Conservation (phyloP, 1,140 invertebrate species). For the Formica exsecta region DNA sequence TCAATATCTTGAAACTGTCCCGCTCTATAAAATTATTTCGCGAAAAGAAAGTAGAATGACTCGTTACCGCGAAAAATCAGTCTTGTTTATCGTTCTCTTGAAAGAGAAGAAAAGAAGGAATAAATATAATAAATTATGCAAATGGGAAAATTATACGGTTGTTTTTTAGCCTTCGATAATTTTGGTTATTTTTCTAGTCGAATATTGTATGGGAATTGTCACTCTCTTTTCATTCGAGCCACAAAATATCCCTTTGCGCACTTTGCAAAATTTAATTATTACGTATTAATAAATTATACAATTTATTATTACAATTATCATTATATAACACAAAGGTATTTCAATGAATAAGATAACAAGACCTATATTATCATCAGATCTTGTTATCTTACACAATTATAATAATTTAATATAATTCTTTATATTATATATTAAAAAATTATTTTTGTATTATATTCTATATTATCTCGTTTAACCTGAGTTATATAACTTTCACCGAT, state of each 20-base stretch:
- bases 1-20: background rate
- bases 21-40: background rate
- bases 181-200: background rate
- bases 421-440: background rate
- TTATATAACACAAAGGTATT: too few species aligned
- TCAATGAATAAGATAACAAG: too few species aligned
- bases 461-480: background rate
- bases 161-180: too few species aligned
- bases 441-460: too few species aligned
- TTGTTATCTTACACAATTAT: too few species aligned
- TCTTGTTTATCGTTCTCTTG: background rate
- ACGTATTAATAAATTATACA: too few species aligned
- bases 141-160: background rate
- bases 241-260: background rate
- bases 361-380: too few species aligned
- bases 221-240: background rate
- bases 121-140: background rate
- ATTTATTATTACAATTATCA: too few species aligned
- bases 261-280: background rate
- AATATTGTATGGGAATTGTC: background rate
- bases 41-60: background rate
- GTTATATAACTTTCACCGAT: background rate
- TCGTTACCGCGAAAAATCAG: background rate
- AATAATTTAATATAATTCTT: too few species aligned
- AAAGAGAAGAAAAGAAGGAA: background rate